Evolutionary conservation across 2,888 invertebrate species (phyloP), one percentile per base, ranked within the genome.

Genomic region (Chrysolina haemoptera): DNA sequence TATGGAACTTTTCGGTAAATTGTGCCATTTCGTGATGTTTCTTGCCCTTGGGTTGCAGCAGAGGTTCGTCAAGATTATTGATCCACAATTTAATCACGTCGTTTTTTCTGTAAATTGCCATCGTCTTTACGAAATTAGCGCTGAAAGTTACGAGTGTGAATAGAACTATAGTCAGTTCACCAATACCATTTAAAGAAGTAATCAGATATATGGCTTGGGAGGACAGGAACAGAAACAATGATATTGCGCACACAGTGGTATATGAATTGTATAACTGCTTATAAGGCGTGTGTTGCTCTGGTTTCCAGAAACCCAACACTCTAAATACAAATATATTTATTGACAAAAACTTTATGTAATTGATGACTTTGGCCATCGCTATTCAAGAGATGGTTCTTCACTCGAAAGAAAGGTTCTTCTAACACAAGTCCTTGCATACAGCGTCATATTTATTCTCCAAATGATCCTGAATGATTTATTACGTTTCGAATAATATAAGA

Each of bases 21-120:
- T 40, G 18, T 1, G 69, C 66, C 1, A 71, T 16, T 11, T 69
- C n/a, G n/a, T 53, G 20, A 9, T 75, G 75, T 40, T 62, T 20
- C 14, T 69, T 22, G 27, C 62, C 62, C 43, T 72, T 72, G 1
- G 71, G 68, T 41, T 75, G 75, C 12, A 75, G 62, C 16, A 75
- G n/a, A 2, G 69, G 65, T 14, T 75, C 2, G 18, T 72, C 66
- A 4, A 75, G 48, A 53, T 74, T 67, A 9, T 40, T 27, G 20
- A 70, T 35, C n/a, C 70, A 35, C 3, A 18, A 14, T 53, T 70
- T 63, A n/a, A 72, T 71, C 10, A 12, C 20, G 16, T 66, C 67
- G 14, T 68, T 59, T 11, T 74, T 74, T 22, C 8, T 64, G 46
- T 68, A 74, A 4, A 74, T 41, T 5, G n/a, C 9, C 2, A 67